These are phyloP conservation scores for Anhinga rufa DNA, from an alignment of 2,113 vertebrate genomes.

Conservation along the genomic window DNA sequence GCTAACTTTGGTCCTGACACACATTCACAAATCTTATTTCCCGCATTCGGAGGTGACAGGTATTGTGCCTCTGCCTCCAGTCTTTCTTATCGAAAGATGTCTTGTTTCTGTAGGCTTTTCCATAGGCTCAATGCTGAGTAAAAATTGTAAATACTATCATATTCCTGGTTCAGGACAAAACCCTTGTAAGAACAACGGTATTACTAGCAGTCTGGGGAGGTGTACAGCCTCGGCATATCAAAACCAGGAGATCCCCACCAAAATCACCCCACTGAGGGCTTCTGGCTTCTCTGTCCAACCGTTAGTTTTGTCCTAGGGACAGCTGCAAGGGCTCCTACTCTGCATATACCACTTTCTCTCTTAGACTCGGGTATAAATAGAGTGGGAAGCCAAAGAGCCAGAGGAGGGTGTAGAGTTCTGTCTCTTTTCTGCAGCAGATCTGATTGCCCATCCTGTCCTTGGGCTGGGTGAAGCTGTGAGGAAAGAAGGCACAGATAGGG, in stretches of 20 bases:
- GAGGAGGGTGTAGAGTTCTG: background rate
- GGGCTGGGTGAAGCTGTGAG: background rate
- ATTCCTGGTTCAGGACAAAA: background rate
- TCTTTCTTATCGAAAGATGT: background rate
- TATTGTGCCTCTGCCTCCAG: background rate
- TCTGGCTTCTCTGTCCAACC: background rate
- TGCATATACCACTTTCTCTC: background rate
- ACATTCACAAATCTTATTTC: background rate
- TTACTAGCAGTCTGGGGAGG: background rate
- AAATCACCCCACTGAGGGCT: background rate
- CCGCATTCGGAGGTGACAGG: background rate
- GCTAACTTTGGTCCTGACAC: slow-evolving; percentile 10
- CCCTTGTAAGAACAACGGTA: background rate
- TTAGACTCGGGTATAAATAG: background rate
- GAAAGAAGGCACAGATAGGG: background rate
- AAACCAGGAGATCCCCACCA: background rate
- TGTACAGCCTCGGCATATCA: background rate
- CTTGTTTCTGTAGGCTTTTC: background rate
- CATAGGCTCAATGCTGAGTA: background rate
- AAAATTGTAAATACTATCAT: background rate
- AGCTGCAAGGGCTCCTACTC: background rate
- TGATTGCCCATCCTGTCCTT: background rate
- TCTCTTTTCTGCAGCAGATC: background rate
- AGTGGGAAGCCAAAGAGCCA: background rate
- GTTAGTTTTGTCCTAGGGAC: background rate